Base-by-base conservation (phyloP, 2,113 vertebrate genomes). In the Gila orcuttii region DNA sequence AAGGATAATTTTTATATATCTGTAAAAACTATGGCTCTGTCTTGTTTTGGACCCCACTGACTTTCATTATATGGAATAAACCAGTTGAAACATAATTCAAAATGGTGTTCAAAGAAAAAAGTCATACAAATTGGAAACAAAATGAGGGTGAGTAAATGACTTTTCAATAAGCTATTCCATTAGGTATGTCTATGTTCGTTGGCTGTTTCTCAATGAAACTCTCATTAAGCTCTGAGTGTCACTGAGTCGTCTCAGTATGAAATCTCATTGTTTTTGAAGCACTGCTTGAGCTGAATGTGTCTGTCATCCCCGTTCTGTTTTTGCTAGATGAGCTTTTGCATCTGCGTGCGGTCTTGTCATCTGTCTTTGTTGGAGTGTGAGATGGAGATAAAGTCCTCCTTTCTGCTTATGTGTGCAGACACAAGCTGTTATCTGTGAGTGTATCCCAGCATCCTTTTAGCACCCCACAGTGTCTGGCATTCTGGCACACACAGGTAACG, bases 341-440 rank as follows among this genome's bases (percentile, higher is more conserved):
- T 33, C 79, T 52, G 19, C 31, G 25, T 82, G 79, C n/a, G 64
- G 76, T 79, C 75, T 85, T 62, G 62, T 77, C 64, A 36, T 71
- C 47, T 79, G 84, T 79, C 50, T 85, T 79, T 79, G 50, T 85
- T 64, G 47, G 64, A 71, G 47, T 69, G 76, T 71, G 77, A 39
- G 21, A 83, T 57, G 66, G 47, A 47, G 42, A 74, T 23, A 25
- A 47, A 77, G 47, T 55, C 47, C 17, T 77, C 8, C 25, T 77
- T 59, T 83, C 64, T 73, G 81, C 47, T 23, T 71, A 9, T 83
- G 47, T 73, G 50, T 71, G 50, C 33, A 83, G 66, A 83, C 81
- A 73, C 66, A 39, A 71, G 50, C 68, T 71, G 47, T 71, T 73
- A 42, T 83, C 21, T 71, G 62, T 86, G 50, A 55, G 62, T 80